phyloP scores from a whole-genome alignment of 2,888 invertebrate species.

The Spialia ferax region DNA sequence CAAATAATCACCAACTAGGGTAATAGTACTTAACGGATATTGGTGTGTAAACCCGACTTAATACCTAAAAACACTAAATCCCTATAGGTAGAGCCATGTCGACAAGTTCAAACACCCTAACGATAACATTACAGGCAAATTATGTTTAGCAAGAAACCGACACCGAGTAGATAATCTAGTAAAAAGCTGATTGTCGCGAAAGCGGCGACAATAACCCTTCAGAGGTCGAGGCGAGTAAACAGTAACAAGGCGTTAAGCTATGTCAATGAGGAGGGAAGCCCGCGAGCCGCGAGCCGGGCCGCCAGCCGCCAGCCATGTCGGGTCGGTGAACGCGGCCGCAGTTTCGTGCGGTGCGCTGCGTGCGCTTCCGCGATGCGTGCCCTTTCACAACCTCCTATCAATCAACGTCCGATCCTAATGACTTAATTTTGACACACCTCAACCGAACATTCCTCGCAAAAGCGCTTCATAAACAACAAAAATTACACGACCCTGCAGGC shows the following conservation, averaged over 20 bases:
- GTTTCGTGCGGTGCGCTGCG: slow-evolving; percentile 69
- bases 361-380: slow-evolving; percentile 75
- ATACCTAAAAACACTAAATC: too few relatives aligned
- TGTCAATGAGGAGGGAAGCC: slow-evolving; percentile 57
- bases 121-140: slow-evolving; percentile 27
- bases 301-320: slow-evolving; percentile 46
- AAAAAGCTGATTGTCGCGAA: slow-evolving; percentile 43
- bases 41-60: too few relatives aligned
- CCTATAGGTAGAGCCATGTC: background rate
- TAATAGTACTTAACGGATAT: too few relatives aligned
- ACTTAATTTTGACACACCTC: slow-evolving; percentile 79
- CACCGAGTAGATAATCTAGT: slow-evolving; percentile 35
- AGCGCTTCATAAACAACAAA: slow-evolving; percentile 68
- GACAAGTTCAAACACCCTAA: slow-evolving; percentile 5
- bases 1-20: background rate
- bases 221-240: slow-evolving; percentile 53
- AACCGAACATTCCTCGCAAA: slow-evolving; percentile 59
- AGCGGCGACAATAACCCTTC: slow-evolving; percentile 50
- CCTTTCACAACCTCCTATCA: slow-evolving; percentile 70
- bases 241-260: slow-evolving; percentile 60
- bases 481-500: slow-evolving; percentile 63
- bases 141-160: slow-evolving; percentile 30
- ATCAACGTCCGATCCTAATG: slow-evolving; percentile 80
- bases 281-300: background rate
- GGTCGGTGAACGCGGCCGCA: slow-evolving; percentile 47